These are phyloP conservation scores for Passerina amoena DNA, from an alignment of 2,113 vertebrate species.

Conservation along the genomic window DNA sequence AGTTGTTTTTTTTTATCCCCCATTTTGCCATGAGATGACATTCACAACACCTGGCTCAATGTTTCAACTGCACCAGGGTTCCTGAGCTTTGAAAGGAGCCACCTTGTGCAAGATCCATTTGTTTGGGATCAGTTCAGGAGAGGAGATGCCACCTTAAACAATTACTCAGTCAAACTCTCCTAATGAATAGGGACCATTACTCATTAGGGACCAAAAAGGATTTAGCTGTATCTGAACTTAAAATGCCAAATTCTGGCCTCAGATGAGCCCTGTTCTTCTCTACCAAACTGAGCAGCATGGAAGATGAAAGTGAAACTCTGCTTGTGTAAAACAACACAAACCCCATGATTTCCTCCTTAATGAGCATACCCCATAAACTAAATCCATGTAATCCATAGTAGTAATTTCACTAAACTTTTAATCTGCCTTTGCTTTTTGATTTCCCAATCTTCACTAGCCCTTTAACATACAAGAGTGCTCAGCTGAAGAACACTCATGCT, in stretches of 20 bases:
- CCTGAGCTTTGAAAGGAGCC: not conserved
- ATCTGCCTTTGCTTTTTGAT: not conserved
- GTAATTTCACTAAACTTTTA: not conserved
- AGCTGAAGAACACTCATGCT: rapidly evolving
- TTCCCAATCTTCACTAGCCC: not conserved
- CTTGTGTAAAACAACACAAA: not conserved
- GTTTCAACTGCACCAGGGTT: not conserved
- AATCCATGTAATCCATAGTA: not conserved
- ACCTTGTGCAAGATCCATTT: not conserved
- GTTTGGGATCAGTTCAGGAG: not conserved
- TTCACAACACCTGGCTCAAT: not conserved
- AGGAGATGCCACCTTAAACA: not conserved
- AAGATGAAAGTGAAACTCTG: not conserved
- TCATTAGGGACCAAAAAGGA: not conserved
- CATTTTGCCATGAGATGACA: not conserved
- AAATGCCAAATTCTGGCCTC: not conserved
- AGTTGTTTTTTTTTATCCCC: rapidly evolving
- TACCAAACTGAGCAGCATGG: not conserved
- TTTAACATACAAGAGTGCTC: not conserved
- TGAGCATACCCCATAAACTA: not conserved
- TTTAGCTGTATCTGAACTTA: not conserved
- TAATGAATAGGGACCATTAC: not conserved
- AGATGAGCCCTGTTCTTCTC: not conserved
- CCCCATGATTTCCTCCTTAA: not conserved
- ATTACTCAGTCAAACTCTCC: not conserved